Evolutionary conservation across 2,888 invertebrate species (phyloP).

Genomic region (Diadromus collaris): DNA sequence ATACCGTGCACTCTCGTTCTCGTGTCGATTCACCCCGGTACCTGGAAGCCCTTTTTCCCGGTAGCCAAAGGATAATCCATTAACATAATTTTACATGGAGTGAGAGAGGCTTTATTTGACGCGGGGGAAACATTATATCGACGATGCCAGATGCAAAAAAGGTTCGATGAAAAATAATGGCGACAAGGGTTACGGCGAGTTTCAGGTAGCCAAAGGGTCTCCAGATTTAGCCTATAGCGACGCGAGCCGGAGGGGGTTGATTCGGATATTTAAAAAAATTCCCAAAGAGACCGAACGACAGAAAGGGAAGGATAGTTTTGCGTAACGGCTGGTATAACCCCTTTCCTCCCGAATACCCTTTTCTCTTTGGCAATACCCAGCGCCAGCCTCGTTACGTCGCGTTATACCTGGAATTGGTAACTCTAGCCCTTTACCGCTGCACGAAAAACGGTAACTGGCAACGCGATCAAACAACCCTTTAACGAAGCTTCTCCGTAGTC

Average conservation of each 20-base stretch:
- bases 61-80: constrained; percentile 78
- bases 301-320: constrained; percentile 71
- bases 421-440: constrained; percentile 66
- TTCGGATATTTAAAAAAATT: constrained; percentile 79
- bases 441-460: constrained; percentile 27
- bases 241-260: constrained; percentile 69
- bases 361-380: constrained; percentile 45
- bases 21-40: constrained; percentile 60
- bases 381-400: constrained; percentile 29
- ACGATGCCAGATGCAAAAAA: constrained; percentile 79
- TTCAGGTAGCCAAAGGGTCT: constrained; percentile 71
- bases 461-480: constrained; percentile 55
- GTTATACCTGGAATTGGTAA: constrained; percentile 74
- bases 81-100: constrained; percentile 80
- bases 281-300: constrained; percentile 54
- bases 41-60: constrained; percentile 67
- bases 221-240: constrained; percentile 43
- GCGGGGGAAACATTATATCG: constrained; percentile 76
- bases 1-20: constrained; percentile 7
- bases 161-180: constrained; percentile 63
- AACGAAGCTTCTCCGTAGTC: constrained; percentile 43
- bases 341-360: constrained; percentile 48
- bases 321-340: constrained; percentile 73
- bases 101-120: constrained; percentile 62
- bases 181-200: constrained; percentile 52